phyloP scores from a whole-genome alignment of 1,140 invertebrate genomes.

The Dinoponera quadriceps region DNA sequence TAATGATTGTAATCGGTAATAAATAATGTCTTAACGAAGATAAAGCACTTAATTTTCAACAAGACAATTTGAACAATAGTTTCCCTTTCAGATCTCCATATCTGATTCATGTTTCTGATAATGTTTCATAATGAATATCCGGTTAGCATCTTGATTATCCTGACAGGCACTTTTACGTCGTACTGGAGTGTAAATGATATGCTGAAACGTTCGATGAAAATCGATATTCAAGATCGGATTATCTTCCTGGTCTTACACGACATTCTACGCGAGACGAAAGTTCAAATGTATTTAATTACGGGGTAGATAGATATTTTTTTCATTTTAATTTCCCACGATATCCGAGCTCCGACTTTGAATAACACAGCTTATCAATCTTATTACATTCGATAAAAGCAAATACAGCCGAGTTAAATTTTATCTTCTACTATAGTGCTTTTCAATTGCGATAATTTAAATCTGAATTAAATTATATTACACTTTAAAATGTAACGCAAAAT shows the following conservation, averaged over 20 bases:
- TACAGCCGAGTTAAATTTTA: no score
- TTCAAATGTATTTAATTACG: constrained; percentile 50
- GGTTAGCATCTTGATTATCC: neutral
- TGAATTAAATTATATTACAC: neutral
- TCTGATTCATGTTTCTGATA: neutral
- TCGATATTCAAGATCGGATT: constrained; percentile 55
- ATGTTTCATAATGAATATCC: neutral
- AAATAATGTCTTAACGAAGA: constrained; percentile 19
- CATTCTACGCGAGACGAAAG: constrained; percentile 47
- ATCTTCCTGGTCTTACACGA: constrained; percentile 42
- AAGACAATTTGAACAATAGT: neutral
- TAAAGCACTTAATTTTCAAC: neutral
- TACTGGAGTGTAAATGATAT: neutral
- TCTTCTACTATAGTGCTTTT: no score
- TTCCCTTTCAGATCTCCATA: constrained; percentile 19
- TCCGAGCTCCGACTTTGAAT: neutral
- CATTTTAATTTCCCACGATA: neutral
- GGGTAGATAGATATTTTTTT: neutral
- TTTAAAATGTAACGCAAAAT: neutral
- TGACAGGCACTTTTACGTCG: neutral
- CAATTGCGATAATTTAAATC: no score
- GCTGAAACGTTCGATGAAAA: constrained; percentile 49
- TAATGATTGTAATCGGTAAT: neutral
- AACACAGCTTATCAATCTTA: neutral
- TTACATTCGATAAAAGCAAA: no score